These are phyloP conservation scores for Meteorus colon DNA, from an alignment of 2,888 invertebrate genomes.

Conservation along the genomic window DNA sequence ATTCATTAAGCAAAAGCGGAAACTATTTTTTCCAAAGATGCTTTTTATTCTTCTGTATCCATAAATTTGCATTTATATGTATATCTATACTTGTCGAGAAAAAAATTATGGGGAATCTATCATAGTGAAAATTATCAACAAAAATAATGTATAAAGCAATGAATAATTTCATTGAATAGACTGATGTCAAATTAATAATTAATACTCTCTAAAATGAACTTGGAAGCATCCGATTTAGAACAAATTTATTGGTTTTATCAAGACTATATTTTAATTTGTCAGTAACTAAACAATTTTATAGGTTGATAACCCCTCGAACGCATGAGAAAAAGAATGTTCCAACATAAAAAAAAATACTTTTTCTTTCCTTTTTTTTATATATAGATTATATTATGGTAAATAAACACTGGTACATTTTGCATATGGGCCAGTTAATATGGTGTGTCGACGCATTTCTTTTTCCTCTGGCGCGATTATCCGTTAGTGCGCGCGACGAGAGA, in stretches of 20 bases:
- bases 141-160: neutral
- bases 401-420: conserved; percentile 4
- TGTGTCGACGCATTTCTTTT: conserved; percentile 45
- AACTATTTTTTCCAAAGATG: conserved; percentile 40
- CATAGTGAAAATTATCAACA: neutral
- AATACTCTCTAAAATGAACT: neutral
- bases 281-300: too few species aligned
- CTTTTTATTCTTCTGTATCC: neutral
- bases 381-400: conserved; percentile 16
- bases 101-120: neutral
- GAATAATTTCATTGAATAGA: too few species aligned
- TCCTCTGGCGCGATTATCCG: conserved; percentile 47
- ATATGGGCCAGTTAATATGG: conserved; percentile 30
- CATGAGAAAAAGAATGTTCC: neutral
- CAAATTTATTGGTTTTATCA: neutral
- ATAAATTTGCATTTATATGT: neutral
- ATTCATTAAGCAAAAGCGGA: conserved; percentile 40
- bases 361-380: neutral
- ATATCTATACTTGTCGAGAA: neutral
- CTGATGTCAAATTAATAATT: too few species aligned
- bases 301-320: too few species aligned
- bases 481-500: conserved; percentile 57
- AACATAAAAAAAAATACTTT: neutral
- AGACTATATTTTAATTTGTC: too few species aligned
- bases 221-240: neutral